Base-by-base conservation (phyloP, 2,113 vertebrate species). In the Thamnaconus septentrionalis region DNA sequence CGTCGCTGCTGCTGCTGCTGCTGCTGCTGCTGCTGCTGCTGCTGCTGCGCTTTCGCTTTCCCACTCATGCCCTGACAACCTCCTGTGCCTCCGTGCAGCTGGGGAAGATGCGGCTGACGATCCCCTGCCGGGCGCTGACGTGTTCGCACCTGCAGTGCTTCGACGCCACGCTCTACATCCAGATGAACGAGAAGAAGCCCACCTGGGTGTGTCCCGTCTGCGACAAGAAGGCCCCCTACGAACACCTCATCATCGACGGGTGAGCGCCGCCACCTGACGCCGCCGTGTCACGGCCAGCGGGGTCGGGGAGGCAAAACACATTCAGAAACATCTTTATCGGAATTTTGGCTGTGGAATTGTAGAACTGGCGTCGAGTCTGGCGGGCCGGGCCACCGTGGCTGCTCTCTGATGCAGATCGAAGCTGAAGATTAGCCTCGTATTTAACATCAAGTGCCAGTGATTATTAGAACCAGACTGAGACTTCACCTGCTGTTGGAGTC, bases 81-180 rank as follows among this genome's bases (percentile, higher is more conserved):
- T 3, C n/a, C 4, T 64, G 56, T 70, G 45, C 64, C 42, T 68
- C 69, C 64, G 8, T 57, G 56, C 89, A 99, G 97, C 93, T 99
- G 56, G 97, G 97, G 57, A 99, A 99, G 79, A 99, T 99, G 97
- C 88, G 97, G 45, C 91, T 99, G 71, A 96, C 94, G 83, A 97
- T 99, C 87, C 96, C 97, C 0, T 99, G 97, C 70, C 90, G 97
- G 62, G 94, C 96, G 7, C 87, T 99, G 85, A 99, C 97, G 0
- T 99, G 97, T 82, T 97, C 97, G n/a, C 97, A 99, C 90, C 94
- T 99, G 78, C 97, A 99, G 61, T 99, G 97, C 68, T 99, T 99
- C 47, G 97, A 99, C 68, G 97, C 96, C 85, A 98, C 96, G 3
- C 93, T 99, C 3, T 99, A 99, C 53, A 96, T 99, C 82, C 97